Evolutionary conservation across 2,113 vertebrate species (phyloP), one percentile per base, ranked within the genome.

Genomic region (Melanerpes aurifrons): DNA sequence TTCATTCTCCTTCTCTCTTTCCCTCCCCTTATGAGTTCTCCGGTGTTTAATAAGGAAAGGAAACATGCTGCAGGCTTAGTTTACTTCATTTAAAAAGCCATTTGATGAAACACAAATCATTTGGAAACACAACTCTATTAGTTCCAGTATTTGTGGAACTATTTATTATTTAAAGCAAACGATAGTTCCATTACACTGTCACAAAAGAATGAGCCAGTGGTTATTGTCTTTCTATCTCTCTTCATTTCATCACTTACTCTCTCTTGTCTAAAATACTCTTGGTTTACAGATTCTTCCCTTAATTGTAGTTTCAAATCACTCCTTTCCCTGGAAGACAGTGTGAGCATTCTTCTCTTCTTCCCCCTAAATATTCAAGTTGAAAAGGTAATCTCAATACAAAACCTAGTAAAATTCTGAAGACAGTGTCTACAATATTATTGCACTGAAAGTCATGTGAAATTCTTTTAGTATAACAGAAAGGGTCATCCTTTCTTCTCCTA

Each of bases 111-210:
- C 24, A 95, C 79, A 86, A 92, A 88, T 93, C 28, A 88, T 92
- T 94, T 86, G 43, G 72, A 93, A 96, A 72, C 64, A 71, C 61
- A 88, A 64, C 76, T 94, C 72, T 74, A 64, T 90, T 96, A 92
- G 72, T 66, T 92, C 29, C 37, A 92, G 31, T 95, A 66, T 93
- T 94, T 94, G 88, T 88, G 31, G 69, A 90, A 90, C 69, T 54
- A 93, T 96, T 95, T 92, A 93, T 95, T 96, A 94, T 83, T 93
- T 96, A 94, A 93, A 95, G 37, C 31, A 88, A 94, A 64, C 31
- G 9, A 83, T 35, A 78, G 53, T 61, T 88, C 43, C 47, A 53
- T 77, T 86, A 76, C 40, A 62, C 10, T 28, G 6, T 66, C 78
- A 79, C 31, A 73, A 63, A 79, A 70, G 45, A 50, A 15, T 6